A percentile compares a stretch with the other conserved stretches of the same genome.
These are phyloP conservation scores for Lates japonicus DNA, from an alignment of 2,797 vertebrate genomes.

Conservation along the genomic window DNA sequence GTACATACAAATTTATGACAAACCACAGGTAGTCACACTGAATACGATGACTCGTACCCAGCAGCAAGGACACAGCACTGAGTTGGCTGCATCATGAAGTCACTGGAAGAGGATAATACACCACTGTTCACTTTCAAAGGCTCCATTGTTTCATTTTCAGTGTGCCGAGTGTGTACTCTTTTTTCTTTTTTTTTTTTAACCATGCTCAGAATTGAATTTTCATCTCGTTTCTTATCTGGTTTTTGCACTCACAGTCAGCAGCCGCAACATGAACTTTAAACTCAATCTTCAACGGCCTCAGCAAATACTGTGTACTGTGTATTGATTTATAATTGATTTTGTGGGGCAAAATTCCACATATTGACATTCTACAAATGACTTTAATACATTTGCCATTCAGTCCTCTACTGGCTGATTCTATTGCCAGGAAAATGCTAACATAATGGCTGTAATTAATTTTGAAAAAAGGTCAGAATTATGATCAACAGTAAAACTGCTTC, in stretches of 20 bases:
- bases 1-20: constrained; percentile 14
- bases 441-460: constrained; percentile 7
- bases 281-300: constrained; percentile 3
- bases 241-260: constrained; percentile 19
- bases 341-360: constrained; percentile 1
- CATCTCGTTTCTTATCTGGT: constrained; percentile 20
- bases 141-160: constrained; percentile 42
- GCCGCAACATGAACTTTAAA: constrained; percentile 44
- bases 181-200: constrained; percentile 21
- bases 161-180: not conserved
- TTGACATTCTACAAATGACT: constrained; percentile 12
- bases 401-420: not conserved
- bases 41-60: constrained; percentile 10
- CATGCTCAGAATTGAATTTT: constrained; percentile 40
- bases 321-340: constrained; percentile 49
- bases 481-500: constrained; percentile 8
- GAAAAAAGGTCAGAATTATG: constrained; percentile 7
- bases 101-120: constrained; percentile 18
- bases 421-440: not conserved
- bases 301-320: constrained; percentile 20
- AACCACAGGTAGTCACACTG: constrained; percentile 17
- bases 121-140: constrained; percentile 30
- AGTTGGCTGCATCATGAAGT: constrained; percentile 16
- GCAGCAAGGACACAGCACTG: constrained; percentile 8
- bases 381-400: constrained; percentile 16